phyloP scores from a whole-genome alignment of 2,888 invertebrate species.

The Polydesmus complanatus region DNA sequence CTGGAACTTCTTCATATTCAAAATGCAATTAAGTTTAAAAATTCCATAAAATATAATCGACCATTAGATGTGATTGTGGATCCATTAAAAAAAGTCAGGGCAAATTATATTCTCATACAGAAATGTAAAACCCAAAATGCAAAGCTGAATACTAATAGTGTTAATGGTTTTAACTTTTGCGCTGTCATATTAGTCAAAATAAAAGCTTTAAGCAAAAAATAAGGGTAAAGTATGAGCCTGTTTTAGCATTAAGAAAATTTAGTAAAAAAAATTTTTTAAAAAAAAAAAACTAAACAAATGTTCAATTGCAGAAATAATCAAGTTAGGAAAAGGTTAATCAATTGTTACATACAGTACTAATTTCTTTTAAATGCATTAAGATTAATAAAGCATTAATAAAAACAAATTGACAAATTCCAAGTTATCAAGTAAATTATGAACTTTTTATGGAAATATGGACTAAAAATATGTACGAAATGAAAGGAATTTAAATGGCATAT shows the following conservation, averaged over 20 bases:
- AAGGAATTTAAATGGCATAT: no score
- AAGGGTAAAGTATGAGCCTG: neutral
- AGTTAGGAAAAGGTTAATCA: neutral
- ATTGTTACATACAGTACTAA: neutral
- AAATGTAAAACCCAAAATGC: neutral
- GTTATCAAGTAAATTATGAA: no score
- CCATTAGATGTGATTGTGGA: neutral
- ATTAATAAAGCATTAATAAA: no score
- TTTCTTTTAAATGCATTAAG: no score
- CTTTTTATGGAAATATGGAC: no score
- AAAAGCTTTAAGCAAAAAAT: neutral
- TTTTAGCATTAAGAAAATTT: neutral
- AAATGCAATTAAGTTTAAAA: neutral
- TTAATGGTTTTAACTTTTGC: neutral
- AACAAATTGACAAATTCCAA: no score
- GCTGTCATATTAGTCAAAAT: no score
- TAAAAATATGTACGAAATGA: no score
- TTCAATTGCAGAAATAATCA: no score
- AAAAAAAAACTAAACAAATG: no score
- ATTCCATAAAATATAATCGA: neutral
- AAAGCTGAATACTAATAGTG: neutral
- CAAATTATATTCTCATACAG: neutral
- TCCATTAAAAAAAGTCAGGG: neutral
- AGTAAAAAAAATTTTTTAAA: neutral
- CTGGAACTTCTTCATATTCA: neutral